Conservation (phyloP, 2,888 invertebrate species). For the Mermis nigrescens region DNA sequence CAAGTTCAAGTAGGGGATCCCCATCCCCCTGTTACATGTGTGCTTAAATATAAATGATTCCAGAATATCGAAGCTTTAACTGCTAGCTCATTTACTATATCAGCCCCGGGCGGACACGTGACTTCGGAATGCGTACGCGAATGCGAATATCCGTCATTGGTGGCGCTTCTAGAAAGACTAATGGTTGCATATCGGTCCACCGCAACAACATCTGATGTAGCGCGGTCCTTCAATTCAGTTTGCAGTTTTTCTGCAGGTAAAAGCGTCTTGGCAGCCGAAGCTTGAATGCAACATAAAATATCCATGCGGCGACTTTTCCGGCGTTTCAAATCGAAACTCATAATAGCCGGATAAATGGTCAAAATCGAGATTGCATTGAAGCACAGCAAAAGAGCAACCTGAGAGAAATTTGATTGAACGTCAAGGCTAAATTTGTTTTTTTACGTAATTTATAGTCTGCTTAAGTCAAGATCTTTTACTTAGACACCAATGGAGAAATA, state of each 20-base stretch:
- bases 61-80: no score
- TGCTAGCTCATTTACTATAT: no score
- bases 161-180: no score
- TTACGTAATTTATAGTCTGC: neutral
- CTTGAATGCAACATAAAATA: constrained; percentile 49
- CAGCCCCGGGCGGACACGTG: no score
- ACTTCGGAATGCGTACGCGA: no score
- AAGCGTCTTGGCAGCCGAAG: neutral
- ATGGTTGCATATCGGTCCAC: no score
- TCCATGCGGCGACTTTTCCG: constrained; percentile 53
- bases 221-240: neutral
- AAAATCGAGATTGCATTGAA: constrained; percentile 73
- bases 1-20: no score
- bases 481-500: no score
- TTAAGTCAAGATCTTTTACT: neutral
- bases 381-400: constrained; percentile 77
- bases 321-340: constrained; percentile 61
- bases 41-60: no score
- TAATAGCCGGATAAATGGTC: constrained; percentile 77
- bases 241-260: neutral
- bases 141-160: no score
- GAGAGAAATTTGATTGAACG: constrained; percentile 26
- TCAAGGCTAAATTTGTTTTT: neutral
- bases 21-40: no score
- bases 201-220: no score